Percentiles rank a stretch among this genome's conserved stretches.
phyloP scores from a whole-genome alignment of 2,888 invertebrate genomes.

The Drosophila birchii region DNA sequence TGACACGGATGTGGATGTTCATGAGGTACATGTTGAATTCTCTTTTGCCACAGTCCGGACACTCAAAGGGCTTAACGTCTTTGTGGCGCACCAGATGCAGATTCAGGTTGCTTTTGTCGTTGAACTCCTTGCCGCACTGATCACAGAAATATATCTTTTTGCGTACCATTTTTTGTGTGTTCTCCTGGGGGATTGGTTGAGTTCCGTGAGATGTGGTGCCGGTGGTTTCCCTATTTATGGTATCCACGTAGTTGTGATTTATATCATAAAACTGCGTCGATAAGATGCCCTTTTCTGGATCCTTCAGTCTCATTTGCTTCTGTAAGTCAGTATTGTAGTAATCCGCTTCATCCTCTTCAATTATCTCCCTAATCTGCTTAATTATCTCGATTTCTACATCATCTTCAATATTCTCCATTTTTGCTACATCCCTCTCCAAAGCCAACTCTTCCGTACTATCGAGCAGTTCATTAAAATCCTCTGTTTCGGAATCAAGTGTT shows the following conservation, averaged over 20 bases:
- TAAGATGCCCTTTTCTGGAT: not conserved
- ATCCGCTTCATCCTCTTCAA: conserved; percentile 7
- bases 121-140: conserved; percentile 52
- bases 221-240: not conserved
- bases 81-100: conserved; percentile 43
- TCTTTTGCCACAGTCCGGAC: conserved; percentile 46
- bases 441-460: not conserved
- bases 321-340: not conserved
- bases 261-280: too few relatives aligned
- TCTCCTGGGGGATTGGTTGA: not conserved
- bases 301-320: not conserved
- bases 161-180: not conserved
- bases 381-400: conserved; percentile 1
- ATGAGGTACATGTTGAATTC: conserved; percentile 46
- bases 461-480: not conserved
- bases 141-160: conserved; percentile 42
- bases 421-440: too few relatives aligned
- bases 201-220: not conserved
- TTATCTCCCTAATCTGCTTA: not conserved
- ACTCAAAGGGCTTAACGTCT: conserved; percentile 39
- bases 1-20: conserved; percentile 53
- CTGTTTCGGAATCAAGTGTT: not conserved
- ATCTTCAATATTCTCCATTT: not conserved
- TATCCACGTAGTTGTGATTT: not conserved
- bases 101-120: conserved; percentile 51